Evolutionary conservation across 2,797 vertebrate genomes (phyloP).

Genomic region (Karalla daura): DNA sequence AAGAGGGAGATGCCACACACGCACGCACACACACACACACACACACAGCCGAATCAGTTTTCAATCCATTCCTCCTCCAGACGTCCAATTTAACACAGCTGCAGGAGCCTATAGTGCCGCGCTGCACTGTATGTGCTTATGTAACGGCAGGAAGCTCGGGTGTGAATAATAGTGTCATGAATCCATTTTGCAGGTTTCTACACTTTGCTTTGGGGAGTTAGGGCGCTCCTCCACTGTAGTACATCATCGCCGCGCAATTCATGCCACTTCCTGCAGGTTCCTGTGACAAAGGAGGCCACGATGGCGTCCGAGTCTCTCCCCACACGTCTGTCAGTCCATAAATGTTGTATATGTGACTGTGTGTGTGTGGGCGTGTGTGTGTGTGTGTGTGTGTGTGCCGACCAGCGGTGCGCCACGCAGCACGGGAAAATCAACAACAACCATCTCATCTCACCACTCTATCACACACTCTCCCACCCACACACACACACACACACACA

Average conservation of each 20-base stretch:
- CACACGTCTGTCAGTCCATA: constrained; percentile 27
- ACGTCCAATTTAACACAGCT: constrained; percentile 36
- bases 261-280: constrained; percentile 24
- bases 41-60: constrained; percentile 39
- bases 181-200: constrained; percentile 61
- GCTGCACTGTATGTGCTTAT: constrained; percentile 33
- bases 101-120: constrained; percentile 33
- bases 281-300: constrained; percentile 19
- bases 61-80: constrained; percentile 39
- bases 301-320: constrained; percentile 11
- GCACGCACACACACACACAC: constrained; percentile 27
- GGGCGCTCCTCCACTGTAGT: constrained; percentile 11
- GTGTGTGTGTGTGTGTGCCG: background rate
- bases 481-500: background rate
- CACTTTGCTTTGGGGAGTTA: constrained; percentile 54
- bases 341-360: constrained; percentile 8
- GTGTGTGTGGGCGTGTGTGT: background rate
- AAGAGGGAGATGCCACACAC: constrained; percentile 49
- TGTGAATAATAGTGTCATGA: constrained; percentile 58
- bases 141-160: constrained; percentile 42
- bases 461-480: constrained; percentile 22
- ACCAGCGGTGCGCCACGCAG: background rate
- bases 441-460: constrained; percentile 41
- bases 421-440: constrained; percentile 27
- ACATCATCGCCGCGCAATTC: constrained; percentile 44